A percentile compares a stretch with the other conserved stretches of the same genome.
Conservation (phyloP, 1,140 invertebrate genomes). For the Drosophila sp. region DNA sequence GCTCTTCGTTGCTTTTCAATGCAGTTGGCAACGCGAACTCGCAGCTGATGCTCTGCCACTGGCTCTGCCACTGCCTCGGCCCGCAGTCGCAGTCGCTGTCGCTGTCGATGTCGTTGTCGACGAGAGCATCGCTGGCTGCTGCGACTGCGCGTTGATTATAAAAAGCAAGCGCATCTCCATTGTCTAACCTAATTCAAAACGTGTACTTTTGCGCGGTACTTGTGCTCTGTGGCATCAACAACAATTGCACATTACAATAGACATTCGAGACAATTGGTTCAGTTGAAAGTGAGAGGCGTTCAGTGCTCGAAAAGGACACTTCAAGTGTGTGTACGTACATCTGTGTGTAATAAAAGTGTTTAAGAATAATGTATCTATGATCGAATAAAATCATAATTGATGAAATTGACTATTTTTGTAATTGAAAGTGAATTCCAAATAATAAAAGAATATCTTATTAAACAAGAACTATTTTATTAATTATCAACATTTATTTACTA, state of each 20-base stretch:
- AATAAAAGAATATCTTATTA: not conserved
- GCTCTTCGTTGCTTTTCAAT: constrained; percentile 58
- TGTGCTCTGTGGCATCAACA: constrained; percentile 47
- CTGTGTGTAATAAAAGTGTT: not conserved
- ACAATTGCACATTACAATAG: constrained; percentile 14
- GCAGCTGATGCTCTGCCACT: constrained; percentile 14
- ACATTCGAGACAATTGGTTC: constrained; percentile 10
- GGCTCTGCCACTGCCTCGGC: constrained; percentile 17
- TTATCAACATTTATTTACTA: constrained; percentile 35
- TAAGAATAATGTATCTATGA: not conserved
- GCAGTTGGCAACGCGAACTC: constrained; percentile 71
- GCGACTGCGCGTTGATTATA: constrained; percentile 72
- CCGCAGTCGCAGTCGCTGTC: constrained; percentile 12
- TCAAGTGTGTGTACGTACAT: constrained; percentile 5
- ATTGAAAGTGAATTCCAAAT: constrained; percentile 22
- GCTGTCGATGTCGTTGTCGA: constrained; percentile 24
- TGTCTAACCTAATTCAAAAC: constrained; percentile 84
- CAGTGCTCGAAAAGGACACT: constrained; percentile 34
- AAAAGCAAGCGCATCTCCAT: constrained; percentile 84
- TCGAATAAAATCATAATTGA: not conserved
- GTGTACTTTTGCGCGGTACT: constrained; percentile 77
- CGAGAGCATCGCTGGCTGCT: constrained; percentile 41
- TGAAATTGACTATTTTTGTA: constrained; percentile 1
- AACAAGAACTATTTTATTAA: constrained; percentile 17
- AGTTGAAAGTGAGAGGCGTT: constrained; percentile 35